Percentiles rank a stretch among this genome's conserved stretches.
Conservation (phyloP, 2,113 vertebrate species). For the Megaleporinus macrocephalus region DNA sequence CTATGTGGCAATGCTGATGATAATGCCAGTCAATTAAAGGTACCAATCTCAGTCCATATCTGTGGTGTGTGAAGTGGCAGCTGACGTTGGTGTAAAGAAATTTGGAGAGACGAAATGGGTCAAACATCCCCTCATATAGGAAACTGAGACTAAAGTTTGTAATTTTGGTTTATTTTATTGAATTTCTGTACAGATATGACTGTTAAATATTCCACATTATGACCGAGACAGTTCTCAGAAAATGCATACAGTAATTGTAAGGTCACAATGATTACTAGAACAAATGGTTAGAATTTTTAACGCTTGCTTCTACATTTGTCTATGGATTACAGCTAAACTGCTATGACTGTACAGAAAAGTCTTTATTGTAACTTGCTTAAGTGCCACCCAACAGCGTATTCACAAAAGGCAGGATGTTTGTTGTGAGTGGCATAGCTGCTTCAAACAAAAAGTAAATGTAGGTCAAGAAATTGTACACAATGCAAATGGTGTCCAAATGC, state of each 20-base stretch:
- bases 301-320: not conserved
- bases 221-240: no score
- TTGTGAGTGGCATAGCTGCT: not conserved
- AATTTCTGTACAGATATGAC: not conserved
- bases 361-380: conserved; percentile 22
- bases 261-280: no score
- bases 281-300: no score
- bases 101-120: conserved; percentile 71
- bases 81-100: conserved; percentile 73
- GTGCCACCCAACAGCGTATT: not conserved
- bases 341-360: not conserved
- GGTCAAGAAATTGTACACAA: not conserved
- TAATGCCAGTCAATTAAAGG: no score
- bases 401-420: not conserved
- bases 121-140: conserved; percentile 66
- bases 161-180: not conserved
- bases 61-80: no score
- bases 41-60: no score
- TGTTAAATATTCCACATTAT: no score
- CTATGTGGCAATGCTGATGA: no score
- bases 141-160: no score
- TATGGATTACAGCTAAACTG: not conserved
- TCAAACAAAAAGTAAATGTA: not conserved
- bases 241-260: no score
- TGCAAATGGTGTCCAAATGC: not conserved